Evolutionary conservation across 1,140 invertebrate species (phyloP), one percentile per base, ranked within the genome.

Genomic region (Drosophila trapezifrons): DNA sequence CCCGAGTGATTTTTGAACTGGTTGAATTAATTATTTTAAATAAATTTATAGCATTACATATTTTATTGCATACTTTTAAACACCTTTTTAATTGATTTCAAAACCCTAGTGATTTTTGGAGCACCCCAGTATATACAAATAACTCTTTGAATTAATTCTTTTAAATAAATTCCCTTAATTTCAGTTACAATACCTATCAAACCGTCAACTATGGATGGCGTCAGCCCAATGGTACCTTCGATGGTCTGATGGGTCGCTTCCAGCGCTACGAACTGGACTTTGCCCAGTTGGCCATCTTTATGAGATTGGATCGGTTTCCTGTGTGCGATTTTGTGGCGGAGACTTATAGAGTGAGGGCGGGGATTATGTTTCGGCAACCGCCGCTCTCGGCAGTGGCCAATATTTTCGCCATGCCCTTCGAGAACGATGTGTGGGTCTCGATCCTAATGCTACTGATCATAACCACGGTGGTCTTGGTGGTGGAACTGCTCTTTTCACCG

Each of bases 331-430:
- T 92, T 86, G 92, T 93, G 22, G 92, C 93, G 0, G 93, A 94
- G 64, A 94, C 93, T 0, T 92, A 93, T 56, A 84, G 91, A 2
- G 89, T 94, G 9, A 90, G 92, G 86, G 93, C 69, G n/a, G 82
- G 78, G 1, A 93, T 94, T 57, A 92, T 96, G 62, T 96, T 96
- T 82, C 93, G 94, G 0, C 94, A 95, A 87, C 95, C 95, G 2
- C 93, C 95, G 29, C 91, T 95, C 20, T 95, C 95, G 0, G 94
- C 94, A 0, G 93, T 95, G 17, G 93, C 92, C 13, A 96, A 96
- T 87, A 94, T 96, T 40, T 96, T 95, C 76, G 92, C 92, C 27
- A 83, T 95, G 78, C 95, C 95, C 12, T 95, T 96, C 71, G 92
- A 93, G 65, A 86, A 75, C 15, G 93, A 93, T 27, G 95, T 96